Percentiles rank a stretch among this genome's conserved stretches.
These are phyloP conservation scores for Cyprinodon tularosa DNA, from an alignment of 2,113 vertebrate species.

Conservation along the genomic window DNA sequence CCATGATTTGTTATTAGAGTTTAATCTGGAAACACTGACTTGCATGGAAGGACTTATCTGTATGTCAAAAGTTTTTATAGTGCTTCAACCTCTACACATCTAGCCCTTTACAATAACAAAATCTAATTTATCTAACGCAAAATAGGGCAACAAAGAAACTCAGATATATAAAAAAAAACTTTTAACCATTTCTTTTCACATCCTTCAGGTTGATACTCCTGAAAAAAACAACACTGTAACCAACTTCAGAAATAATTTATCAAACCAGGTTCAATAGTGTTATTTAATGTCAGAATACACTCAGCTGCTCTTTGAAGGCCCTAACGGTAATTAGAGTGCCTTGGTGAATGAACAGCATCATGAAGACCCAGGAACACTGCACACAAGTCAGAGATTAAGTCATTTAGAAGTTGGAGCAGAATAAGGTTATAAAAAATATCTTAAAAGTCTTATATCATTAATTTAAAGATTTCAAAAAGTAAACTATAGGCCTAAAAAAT, in stretches of 20 bases:
- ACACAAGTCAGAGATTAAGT: neutral
- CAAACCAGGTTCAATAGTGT: too few species aligned
- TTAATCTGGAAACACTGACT: neutral
- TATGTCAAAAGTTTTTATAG: neutral
- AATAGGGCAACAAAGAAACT: neutral
- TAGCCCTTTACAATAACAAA: neutral
- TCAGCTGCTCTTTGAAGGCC: neutral
- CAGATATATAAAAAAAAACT: too few species aligned
- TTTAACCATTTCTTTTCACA: too few species aligned
- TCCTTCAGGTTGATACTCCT: too few species aligned
- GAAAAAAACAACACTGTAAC: too few species aligned
- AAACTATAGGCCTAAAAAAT: too few species aligned
- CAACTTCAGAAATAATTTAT: neutral
- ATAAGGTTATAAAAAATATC: neutral
- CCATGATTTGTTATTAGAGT: neutral
- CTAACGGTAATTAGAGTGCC: neutral
- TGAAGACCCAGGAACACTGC: neutral
- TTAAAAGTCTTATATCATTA: too few species aligned
- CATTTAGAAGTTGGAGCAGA: too few species aligned
- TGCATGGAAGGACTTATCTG: conserved; percentile 14
- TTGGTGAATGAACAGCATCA: neutral
- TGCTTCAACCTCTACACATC: neutral
- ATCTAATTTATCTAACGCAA: neutral
- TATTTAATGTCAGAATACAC: neutral
- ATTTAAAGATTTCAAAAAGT: too few species aligned